Conservation (phyloP, 2,797 vertebrate genomes). For the Distichodus sexfasciatus region DNA sequence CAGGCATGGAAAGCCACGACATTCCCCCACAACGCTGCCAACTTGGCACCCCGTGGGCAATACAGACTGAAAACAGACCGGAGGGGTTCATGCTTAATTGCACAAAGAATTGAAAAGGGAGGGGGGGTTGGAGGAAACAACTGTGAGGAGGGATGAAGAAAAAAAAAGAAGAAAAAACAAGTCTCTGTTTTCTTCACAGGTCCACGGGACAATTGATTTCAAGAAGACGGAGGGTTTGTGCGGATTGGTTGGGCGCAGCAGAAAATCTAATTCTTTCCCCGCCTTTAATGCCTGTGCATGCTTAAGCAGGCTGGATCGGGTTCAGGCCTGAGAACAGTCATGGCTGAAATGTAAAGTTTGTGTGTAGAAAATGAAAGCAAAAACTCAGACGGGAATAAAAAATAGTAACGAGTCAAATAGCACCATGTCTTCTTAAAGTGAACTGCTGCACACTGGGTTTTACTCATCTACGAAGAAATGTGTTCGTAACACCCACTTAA, state of each 20-base stretch:
- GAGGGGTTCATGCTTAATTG: slow-evolving; percentile 55
- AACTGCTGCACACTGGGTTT: no score
- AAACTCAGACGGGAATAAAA: not conserved
- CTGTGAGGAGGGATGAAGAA: not conserved
- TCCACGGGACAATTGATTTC: slow-evolving; percentile 32
- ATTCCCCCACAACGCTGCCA: slow-evolving; percentile 51
- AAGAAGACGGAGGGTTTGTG: not conserved
- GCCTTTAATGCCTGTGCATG: not conserved
- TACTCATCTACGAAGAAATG: no score
- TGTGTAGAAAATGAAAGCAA: not conserved
- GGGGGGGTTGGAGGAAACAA: slow-evolving; percentile 33
- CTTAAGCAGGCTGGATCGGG: not conserved
- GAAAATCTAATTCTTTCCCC: not conserved
- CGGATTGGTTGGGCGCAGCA: not conserved
- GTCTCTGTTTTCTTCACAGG: slow-evolving; percentile 24
- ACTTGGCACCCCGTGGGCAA: slow-evolving; percentile 54
- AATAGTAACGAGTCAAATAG: no score
- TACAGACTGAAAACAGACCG: slow-evolving; percentile 49
- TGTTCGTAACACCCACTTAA: no score
- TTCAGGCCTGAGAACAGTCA: not conserved
- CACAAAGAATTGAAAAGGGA: slow-evolving; percentile 58
- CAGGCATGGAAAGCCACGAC: slow-evolving; percentile 47
- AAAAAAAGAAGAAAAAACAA: not conserved
- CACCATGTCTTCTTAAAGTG: no score
- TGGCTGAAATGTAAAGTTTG: not conserved